phyloP scores from a whole-genome alignment of 1,140 invertebrate genomes.

The Helicoverpa zea region DNA sequence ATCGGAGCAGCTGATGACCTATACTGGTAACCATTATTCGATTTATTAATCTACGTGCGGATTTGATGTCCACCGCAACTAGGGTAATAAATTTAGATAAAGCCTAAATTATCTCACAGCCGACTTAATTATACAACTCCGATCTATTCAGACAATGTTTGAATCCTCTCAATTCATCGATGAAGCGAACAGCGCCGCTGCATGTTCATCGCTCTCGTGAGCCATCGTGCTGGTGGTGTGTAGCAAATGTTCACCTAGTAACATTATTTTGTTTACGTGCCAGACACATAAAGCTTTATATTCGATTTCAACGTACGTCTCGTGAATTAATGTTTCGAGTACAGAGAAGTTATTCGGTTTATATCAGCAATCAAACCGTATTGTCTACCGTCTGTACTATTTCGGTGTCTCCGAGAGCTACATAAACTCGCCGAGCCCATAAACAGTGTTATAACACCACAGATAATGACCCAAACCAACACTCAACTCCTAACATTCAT shows the following conservation, averaged over 20 bases:
- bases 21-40: too few species aligned
- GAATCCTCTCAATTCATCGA: too few species aligned
- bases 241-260: background rate
- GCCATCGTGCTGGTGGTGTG: background rate
- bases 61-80: too few species aligned
- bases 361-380: slow-evolving; percentile 30
- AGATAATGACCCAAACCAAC: background rate
- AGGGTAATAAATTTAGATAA: too few species aligned
- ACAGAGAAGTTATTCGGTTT: slow-evolving; percentile 3
- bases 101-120: too few species aligned
- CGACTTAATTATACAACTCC: too few species aligned
- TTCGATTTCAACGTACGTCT: slow-evolving; percentile 4
- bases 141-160: too few species aligned
- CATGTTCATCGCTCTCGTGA: too few species aligned
- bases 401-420: slow-evolving; percentile 1
- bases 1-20: too few species aligned
- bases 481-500: background rate
- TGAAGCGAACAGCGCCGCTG: too few species aligned
- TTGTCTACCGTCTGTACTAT: slow-evolving; percentile 6
- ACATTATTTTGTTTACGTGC: background rate
- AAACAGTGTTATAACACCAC: slow-evolving; percentile 21
- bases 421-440: slow-evolving; percentile 22
- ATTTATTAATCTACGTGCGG: too few species aligned
- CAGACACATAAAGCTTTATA: background rate
- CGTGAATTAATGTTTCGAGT: background rate